These are phyloP conservation scores for Cladorhizidae sp. DNA, from an alignment of 37 sponge, comb jelly and placozoan species.

Conservation along the genomic window DNA sequence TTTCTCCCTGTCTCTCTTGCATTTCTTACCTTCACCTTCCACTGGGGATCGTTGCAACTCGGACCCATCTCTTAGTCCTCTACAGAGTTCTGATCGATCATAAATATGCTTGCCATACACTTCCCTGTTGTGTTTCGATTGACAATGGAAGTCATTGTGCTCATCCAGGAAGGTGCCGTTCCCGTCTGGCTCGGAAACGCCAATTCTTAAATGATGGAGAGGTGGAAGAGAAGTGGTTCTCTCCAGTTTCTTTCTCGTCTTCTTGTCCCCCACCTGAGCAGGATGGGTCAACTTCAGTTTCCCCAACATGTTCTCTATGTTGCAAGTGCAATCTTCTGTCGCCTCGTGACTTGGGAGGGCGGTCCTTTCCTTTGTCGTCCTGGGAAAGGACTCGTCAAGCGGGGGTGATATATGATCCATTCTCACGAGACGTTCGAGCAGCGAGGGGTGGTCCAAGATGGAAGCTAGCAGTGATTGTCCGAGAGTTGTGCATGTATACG, in stretches of 20 bases:
- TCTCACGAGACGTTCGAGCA: too few relatives aligned
- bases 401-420: too few relatives aligned
- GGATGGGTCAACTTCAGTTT: neutral
- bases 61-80: too few relatives aligned
- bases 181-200: too few relatives aligned
- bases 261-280: neutral
- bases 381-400: too few relatives aligned
- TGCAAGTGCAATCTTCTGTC: neutral
- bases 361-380: too few relatives aligned
- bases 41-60: too few relatives aligned
- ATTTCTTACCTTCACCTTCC: too few relatives aligned
- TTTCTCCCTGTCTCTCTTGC: neutral
- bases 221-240: constrained; percentile 6
- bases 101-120: neutral
- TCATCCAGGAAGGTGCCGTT: too few relatives aligned
- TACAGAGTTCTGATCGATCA: too few relatives aligned
- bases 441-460: neutral
- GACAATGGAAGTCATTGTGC: neutral
- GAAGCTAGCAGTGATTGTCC: constrained; percentile 12
- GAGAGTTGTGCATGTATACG: neutral
- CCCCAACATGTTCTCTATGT: neutral
- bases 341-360: too few relatives aligned
- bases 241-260: neutral
- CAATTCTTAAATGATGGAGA: neutral
- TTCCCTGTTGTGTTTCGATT: neutral